These are phyloP conservation scores for Gallinago jamesoni DNA, from an alignment of 2,113 vertebrate genomes.

Conservation along the genomic window DNA sequence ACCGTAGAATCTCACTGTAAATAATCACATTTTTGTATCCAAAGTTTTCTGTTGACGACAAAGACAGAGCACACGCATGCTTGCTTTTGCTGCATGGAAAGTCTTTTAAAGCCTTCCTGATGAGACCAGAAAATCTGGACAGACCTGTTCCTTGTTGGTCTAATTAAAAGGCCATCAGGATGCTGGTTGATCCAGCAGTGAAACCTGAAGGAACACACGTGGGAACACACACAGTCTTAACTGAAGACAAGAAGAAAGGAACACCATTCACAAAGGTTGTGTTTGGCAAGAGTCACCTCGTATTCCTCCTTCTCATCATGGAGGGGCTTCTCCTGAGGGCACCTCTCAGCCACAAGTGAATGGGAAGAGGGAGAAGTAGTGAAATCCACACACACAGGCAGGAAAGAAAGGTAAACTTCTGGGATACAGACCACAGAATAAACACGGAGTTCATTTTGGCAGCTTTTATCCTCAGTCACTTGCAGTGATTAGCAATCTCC, in stretches of 20 bases:
- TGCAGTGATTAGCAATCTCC: neutral
- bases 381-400: neutral
- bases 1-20: neutral
- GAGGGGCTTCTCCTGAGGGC: neutral
- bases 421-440: neutral
- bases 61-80: neutral
- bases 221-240: neutral
- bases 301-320: rapidly evolving
- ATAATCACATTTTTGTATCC: neutral
- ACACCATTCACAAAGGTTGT: neutral
- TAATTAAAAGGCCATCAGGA: slow-evolving; percentile 1
- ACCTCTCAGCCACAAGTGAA: neutral
- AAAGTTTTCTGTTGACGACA: neutral
- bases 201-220: neutral
- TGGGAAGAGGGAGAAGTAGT: neutral
- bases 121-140: slow-evolving; percentile 42
- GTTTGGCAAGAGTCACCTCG: neutral
- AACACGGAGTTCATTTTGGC: rapidly evolving
- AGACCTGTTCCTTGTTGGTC: neutral
- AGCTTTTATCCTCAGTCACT: neutral
- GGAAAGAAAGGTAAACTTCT: neutral
- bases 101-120: neutral
- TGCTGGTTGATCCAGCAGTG: neutral
- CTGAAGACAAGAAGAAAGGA: neutral
- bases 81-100: neutral